A percentile compares a stretch with the other conserved stretches of the same genome.
phyloP scores from a whole-genome alignment of 2,113 vertebrate genomes.

The Raja brachyura region DNA sequence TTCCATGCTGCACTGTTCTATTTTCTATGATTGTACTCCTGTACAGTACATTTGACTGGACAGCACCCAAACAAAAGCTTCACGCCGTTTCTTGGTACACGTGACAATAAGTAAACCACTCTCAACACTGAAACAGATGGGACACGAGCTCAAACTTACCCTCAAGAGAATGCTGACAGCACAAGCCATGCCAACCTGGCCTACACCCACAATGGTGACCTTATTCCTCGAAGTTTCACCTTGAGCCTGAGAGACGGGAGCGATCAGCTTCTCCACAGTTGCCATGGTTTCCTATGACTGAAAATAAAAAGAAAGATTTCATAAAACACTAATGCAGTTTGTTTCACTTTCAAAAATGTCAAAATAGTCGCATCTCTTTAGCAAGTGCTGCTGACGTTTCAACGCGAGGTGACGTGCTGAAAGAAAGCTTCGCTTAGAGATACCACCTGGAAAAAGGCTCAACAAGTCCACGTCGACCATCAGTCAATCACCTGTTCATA shows the following conservation, averaged over 20 bases:
- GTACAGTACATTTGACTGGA: too few relatives aligned
- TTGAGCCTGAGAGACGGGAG: conserved; percentile 50
- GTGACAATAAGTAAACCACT: too few relatives aligned
- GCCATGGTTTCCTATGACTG: conserved; percentile 63
- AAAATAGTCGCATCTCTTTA: background rate
- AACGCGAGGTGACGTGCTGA: background rate
- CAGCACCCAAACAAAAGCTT: too few relatives aligned
- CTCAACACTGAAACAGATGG: background rate
- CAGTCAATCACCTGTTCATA: too few relatives aligned
- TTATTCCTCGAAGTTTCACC: conserved; percentile 70
- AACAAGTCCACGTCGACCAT: too few relatives aligned
- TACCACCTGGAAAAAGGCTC: too few relatives aligned
- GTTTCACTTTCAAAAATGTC: background rate
- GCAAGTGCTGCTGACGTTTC: background rate
- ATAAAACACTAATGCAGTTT: background rate
- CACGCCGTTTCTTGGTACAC: too few relatives aligned
- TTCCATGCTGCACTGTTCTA: too few relatives aligned
- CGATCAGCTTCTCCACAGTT: conserved; percentile 77
- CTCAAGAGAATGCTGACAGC: conserved; percentile 81
- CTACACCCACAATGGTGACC: conserved; percentile 86
- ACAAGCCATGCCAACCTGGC: conserved; percentile 90
- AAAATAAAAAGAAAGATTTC: background rate
- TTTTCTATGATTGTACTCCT: too few relatives aligned
- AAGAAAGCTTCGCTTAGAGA: too few relatives aligned
- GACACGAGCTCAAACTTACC: conserved; percentile 47